Base-by-base conservation (phyloP, 2,888 invertebrate species). In the Rhaphigaster nebulosa region DNA sequence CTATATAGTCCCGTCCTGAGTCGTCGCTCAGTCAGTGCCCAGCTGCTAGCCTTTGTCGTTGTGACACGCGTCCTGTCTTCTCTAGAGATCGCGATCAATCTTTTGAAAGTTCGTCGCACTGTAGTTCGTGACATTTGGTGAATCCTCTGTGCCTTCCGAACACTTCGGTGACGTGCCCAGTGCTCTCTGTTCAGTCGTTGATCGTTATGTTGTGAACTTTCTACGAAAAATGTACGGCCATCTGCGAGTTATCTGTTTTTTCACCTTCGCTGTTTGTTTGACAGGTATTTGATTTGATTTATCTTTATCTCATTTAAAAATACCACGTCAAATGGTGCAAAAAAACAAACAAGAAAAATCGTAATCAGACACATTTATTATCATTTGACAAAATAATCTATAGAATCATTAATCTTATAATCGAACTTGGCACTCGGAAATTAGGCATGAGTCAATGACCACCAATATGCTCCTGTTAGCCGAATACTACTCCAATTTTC, bases 261-360 rank as follows among this genome's bases (percentile, higher is more conserved):
- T 84, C 84, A 50, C 84, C 84, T 84, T 84, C 45, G 84, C 84
- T 84, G 84, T 84, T 84, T 84, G 15, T 18, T 84, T 84, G 45
- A 84, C 84, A 84, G 84, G 84, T 84, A 84, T 50, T 45, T 41
- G 6, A 70, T 76, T 76, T 76, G 34, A 76, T 76, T 76, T 76
- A 76, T 76, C 70, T 76, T 38, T 76, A 38, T 38, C 20, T 38
- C 0, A 76, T 76, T 38, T 76, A 8, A 76, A 76, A 76, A 76
- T 76, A 76, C 20, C 34, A 76, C 20, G 38, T 76, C 70, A 20
- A 20, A 20, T 29, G 23, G 1, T 38, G 2, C 70, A 2, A 76
- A 38, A 65, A 65, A 65, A 65, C n/a, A n/a, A n/a, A n/a, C n/a
- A n/a, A n/a, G n/a, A n/a, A 70, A 29, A 18, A 18, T 34, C 18